Percentiles rank a stretch among this genome's conserved stretches.
Conservation (phyloP, 2,888 invertebrate genomes). For the Lagria hirta region DNA sequence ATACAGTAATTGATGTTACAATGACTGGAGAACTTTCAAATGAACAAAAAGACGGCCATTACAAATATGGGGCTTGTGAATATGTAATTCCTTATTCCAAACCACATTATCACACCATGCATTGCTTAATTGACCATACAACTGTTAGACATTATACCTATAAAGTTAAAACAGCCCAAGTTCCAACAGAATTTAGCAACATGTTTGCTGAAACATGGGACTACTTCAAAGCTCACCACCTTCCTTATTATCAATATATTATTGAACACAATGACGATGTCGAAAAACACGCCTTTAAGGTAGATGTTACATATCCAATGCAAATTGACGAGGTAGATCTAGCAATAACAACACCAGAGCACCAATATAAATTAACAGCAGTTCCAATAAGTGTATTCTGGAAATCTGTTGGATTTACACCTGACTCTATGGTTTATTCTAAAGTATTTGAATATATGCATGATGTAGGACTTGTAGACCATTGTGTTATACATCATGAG, state of each 20-base stretch:
- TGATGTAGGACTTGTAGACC: constrained; percentile 33
- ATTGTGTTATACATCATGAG: constrained; percentile 41
- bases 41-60: constrained; percentile 43
- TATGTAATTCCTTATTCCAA: constrained; percentile 33
- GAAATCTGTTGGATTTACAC: constrained; percentile 19
- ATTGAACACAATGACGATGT: constrained; percentile 31
- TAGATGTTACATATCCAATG: constrained; percentile 39
- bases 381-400: constrained; percentile 29
- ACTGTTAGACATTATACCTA: constrained; percentile 44
- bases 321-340: constrained; percentile 36
- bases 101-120: constrained; percentile 34
- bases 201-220: constrained; percentile 26
- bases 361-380: constrained; percentile 37
- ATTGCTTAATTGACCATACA: constrained; percentile 15
- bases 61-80: constrained; percentile 35
- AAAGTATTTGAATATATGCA: constrained; percentile 35
- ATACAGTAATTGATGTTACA: constrained; percentile 41
- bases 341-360: constrained; percentile 39
- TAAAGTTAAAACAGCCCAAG: constrained; percentile 42
- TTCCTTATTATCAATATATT: constrained; percentile 17
- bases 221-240: constrained; percentile 23
- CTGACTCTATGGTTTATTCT: constrained; percentile 29
- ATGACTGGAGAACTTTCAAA: constrained; percentile 45
- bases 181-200: constrained; percentile 35
- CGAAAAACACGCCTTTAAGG: constrained; percentile 35